phyloP scores from a whole-genome alignment of 2,888 invertebrate species.

The Sphaerophoria rueppellii region DNA sequence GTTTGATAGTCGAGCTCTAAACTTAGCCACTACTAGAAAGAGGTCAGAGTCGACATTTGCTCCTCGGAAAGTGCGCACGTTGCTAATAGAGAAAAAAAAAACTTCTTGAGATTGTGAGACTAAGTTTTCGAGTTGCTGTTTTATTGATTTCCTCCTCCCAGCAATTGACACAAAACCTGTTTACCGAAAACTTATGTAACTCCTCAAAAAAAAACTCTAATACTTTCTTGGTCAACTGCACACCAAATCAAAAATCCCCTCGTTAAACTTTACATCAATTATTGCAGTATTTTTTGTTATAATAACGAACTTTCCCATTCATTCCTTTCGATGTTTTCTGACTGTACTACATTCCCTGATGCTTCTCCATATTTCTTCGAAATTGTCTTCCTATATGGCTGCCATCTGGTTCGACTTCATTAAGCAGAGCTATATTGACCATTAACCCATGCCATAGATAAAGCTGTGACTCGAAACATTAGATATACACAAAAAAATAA shows the following conservation, averaged over 20 bases:
- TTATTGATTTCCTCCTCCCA: too few relatives aligned
- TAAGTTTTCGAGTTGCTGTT: too few relatives aligned
- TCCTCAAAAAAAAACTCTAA: background rate
- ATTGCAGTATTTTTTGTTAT: slow-evolving; percentile 2
- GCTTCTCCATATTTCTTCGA: slow-evolving; percentile 12
- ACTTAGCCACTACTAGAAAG: too few relatives aligned
- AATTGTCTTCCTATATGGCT: background rate
- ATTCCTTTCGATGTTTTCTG: background rate
- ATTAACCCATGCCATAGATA: slow-evolving; percentile 45
- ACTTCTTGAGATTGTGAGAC: too few relatives aligned
- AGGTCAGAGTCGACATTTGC: too few relatives aligned
- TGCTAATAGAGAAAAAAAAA: too few relatives aligned
- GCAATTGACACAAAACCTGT: too few relatives aligned
- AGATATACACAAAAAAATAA: slow-evolving; percentile 15
- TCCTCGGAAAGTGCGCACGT: too few relatives aligned
- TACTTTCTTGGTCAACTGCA: background rate
- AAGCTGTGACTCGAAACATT: slow-evolving; percentile 13
- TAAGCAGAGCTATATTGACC: slow-evolving; percentile 49
- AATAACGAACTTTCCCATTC: background rate
- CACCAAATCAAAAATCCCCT: background rate
- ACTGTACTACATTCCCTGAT: background rate
- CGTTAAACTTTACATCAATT: background rate
- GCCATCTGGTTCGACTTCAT: slow-evolving; percentile 60
- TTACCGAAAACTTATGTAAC: too few relatives aligned
- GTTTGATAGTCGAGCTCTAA: too few relatives aligned